phyloP scores from a whole-genome alignment of 2,113 vertebrate species.

The Callorhinus ursinus region DNA sequence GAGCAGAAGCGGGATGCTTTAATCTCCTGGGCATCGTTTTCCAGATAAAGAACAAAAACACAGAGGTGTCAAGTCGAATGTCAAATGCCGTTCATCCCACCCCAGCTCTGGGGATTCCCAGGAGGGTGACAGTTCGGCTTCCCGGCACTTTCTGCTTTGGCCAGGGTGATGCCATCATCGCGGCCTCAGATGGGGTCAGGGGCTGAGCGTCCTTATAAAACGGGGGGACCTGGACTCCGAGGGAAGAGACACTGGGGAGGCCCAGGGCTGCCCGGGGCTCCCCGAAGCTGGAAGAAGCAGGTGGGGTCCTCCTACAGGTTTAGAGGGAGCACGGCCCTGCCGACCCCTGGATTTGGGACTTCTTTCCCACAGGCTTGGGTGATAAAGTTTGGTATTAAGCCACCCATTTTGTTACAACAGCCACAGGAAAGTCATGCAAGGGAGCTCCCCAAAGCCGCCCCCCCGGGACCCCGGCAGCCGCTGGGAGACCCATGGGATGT shows the following conservation, averaged over 20 bases:
- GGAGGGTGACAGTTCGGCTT: not conserved
- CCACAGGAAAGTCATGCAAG: not conserved
- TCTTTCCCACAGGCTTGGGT: not conserved
- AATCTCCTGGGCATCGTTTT: not conserved
- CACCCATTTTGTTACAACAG: fast-evolving
- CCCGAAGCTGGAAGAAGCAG: not conserved
- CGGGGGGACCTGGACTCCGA: not conserved
- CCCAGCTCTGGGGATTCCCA: not conserved
- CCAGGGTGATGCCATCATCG: not conserved
- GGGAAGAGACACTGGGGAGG: not conserved
- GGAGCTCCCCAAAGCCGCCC: not conserved
- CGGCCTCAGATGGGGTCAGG: fast-evolving
- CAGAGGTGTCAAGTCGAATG: not conserved
- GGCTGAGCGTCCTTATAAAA: not conserved
- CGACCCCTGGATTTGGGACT: not conserved
- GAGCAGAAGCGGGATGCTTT: not conserved
- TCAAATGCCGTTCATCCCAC: not conserved
- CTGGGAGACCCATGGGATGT: not conserved
- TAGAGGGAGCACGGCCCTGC: not conserved
- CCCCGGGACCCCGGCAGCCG: not conserved
- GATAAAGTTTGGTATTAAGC: not conserved
- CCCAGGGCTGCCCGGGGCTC: no score
- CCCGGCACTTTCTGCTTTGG: not conserved
- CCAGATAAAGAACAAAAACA: not conserved
- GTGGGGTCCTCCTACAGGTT: not conserved